phyloP scores from a whole-genome alignment of 2,797 vertebrate genomes.

The Sebastes miniatus region DNA sequence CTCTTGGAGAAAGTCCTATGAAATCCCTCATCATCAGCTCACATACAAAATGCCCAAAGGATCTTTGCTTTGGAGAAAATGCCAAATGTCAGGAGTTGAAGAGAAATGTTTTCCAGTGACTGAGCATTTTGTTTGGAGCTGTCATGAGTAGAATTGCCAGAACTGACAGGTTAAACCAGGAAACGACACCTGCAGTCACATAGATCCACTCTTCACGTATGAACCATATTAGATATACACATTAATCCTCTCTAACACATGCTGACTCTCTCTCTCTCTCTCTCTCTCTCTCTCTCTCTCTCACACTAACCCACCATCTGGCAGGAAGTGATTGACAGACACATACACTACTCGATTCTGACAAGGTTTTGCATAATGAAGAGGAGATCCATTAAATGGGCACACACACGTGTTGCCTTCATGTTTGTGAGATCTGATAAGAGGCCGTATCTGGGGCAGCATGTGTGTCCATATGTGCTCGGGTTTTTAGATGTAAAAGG shows the following conservation, averaged over 20 bases:
- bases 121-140: slow-evolving; percentile 21
- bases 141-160: slow-evolving; percentile 8
- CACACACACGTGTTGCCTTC: not conserved
- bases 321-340: slow-evolving; percentile 59
- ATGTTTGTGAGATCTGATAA: slow-evolving; percentile 34
- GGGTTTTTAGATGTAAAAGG: slow-evolving; percentile 42
- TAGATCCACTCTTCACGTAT: not conserved
- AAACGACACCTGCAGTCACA: slow-evolving; percentile 9
- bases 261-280: not conserved
- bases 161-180: slow-evolving; percentile 11
- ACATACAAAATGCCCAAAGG: slow-evolving; percentile 17
- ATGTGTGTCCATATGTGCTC: slow-evolving; percentile 52
- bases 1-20: not conserved
- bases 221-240: not conserved
- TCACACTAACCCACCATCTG: slow-evolving; percentile 38
- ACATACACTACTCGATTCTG: slow-evolving; percentile 7
- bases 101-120: slow-evolving; percentile 15
- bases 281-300: not conserved
- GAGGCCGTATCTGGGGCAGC: slow-evolving; percentile 54
- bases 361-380: slow-evolving; percentile 61
- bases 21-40: slow-evolving; percentile 19
- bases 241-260: slow-evolving; percentile 11
- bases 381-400: slow-evolving; percentile 35
- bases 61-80: slow-evolving; percentile 27
- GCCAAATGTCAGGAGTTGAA: slow-evolving; percentile 48